Evolutionary conservation across 2,113 vertebrate genomes (phyloP).

Genomic region (Pelobates fuscus): DNA sequence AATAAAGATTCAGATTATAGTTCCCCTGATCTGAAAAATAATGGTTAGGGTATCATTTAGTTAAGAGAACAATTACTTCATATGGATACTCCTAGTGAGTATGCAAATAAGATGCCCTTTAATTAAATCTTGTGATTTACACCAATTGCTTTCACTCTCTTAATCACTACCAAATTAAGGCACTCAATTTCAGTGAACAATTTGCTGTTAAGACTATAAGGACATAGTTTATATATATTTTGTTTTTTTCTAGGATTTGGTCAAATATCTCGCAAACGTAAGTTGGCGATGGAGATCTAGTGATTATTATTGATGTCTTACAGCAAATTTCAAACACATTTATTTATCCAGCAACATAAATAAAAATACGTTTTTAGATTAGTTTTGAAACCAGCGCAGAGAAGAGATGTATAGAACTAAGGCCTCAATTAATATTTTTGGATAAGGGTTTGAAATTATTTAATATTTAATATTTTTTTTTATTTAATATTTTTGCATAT

Average conservation of each 20-base stretch:
- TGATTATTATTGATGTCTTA: neutral
- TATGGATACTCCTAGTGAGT: too few relatives aligned
- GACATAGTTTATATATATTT: slow-evolving; percentile 1
- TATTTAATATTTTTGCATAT: too few relatives aligned
- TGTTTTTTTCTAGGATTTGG: slow-evolving; percentile 73
- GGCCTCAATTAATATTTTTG: too few relatives aligned
- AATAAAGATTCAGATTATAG: neutral
- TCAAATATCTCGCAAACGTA: slow-evolving; percentile 93
- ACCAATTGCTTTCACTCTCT: neutral
- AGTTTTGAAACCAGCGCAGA: too few relatives aligned
- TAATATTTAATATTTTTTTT: too few relatives aligned
- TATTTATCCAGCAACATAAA: too few relatives aligned
- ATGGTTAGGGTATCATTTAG: neutral
- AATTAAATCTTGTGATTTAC: neutral
- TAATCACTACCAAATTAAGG: neutral
- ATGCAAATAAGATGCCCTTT: too few relatives aligned
- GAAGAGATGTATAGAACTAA: too few relatives aligned
- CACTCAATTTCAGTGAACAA: too few relatives aligned
- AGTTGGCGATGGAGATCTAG: slow-evolving; percentile 61
- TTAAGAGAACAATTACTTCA: neutral
- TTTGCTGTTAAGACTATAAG: neutral
- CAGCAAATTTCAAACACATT: too few relatives aligned
- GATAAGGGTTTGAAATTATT: too few relatives aligned
- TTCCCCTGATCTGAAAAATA: neutral
- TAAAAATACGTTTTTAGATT: too few relatives aligned